phyloP scores from a whole-genome alignment of 2,797 vertebrate genomes.

The Scolopax rusticola region DNA sequence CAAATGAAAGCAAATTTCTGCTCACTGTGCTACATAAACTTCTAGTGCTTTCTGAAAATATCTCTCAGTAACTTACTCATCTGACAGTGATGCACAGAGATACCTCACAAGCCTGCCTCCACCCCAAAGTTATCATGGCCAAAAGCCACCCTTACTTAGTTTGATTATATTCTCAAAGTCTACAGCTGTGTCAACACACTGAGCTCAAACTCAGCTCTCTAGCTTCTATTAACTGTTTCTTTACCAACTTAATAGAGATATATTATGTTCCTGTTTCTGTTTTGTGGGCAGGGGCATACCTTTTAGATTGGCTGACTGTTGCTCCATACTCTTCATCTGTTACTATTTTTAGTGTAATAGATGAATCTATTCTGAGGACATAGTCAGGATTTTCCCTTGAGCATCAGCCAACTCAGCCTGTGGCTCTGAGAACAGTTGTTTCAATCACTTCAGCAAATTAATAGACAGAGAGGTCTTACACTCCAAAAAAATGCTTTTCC shows the following conservation, averaged over 20 bases:
- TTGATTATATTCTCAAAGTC: neutral
- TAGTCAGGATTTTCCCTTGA: neutral
- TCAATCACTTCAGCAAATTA: neutral
- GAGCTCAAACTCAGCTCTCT: neutral
- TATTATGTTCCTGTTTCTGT: neutral
- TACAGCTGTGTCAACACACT: slow-evolving; percentile 48
- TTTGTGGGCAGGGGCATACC: neutral
- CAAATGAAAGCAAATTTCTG: neutral
- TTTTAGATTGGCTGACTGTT: neutral
- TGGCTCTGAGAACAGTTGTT: neutral
- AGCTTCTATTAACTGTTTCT: neutral
- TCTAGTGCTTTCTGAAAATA: neutral
- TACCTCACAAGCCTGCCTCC: neutral
- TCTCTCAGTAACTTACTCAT: neutral
- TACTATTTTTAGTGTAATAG: neutral
- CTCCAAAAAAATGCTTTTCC: neutral
- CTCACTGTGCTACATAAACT: neutral
- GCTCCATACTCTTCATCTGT: neutral
- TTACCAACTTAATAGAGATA: neutral
- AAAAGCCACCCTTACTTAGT: neutral
- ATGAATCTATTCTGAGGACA: neutral
- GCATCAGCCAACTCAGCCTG: neutral
- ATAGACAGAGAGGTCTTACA: neutral
- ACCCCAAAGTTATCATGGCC: neutral
- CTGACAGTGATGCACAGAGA: neutral